A percentile compares a stretch with the other conserved stretches of the same genome.
Evolutionary conservation across 2,113 vertebrate species (phyloP).

Genomic region (Entelurus aequoreus): DNA sequence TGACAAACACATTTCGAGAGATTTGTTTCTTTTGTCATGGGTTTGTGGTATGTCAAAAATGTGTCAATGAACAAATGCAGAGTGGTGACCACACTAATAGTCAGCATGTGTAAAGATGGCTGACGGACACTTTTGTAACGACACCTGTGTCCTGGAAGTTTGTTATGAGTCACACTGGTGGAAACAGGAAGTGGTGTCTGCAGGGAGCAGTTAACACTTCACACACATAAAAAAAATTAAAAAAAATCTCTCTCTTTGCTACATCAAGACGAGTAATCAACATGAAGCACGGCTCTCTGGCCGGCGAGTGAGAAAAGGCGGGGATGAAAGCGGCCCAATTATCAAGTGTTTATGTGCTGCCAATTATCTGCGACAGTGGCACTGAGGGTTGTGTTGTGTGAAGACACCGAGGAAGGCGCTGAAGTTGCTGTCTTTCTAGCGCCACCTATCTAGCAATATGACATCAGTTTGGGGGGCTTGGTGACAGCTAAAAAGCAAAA

Average conservation of each 20-base stretch:
- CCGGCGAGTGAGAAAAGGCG: constrained; percentile 60
- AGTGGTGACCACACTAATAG: neutral
- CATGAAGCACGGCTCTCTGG: constrained; percentile 55
- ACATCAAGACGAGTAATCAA: constrained; percentile 59
- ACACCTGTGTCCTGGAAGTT: constrained; percentile 20
- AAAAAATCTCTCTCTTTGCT: constrained; percentile 21
- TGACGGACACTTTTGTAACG: neutral
- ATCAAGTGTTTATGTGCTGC: constrained; percentile 67
- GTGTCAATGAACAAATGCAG: neutral
- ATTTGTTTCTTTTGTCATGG: too few species aligned
- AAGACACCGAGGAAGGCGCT: constrained; percentile 48
- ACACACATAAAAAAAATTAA: constrained; percentile 52
- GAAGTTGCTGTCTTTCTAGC: constrained; percentile 33
- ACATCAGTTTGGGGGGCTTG: neutral
- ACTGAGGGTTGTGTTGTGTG: constrained; percentile 57
- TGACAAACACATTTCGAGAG: too few species aligned
- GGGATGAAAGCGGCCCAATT: constrained; percentile 70
- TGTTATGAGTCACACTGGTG: constrained; percentile 51
- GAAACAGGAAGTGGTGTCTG: constrained; percentile 60
- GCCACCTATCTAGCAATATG: constrained; percentile 12
- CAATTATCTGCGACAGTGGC: constrained; percentile 67
- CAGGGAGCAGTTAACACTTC: constrained; percentile 67
- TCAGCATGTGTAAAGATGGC: neutral
- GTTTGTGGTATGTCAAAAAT: too few species aligned
- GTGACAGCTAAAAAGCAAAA: constrained; percentile 25